Percentiles rank a stretch among this genome's conserved stretches.
Evolutionary conservation across 2,797 vertebrate genomes (phyloP).

Genomic region (Adrianichthys oophorus): DNA sequence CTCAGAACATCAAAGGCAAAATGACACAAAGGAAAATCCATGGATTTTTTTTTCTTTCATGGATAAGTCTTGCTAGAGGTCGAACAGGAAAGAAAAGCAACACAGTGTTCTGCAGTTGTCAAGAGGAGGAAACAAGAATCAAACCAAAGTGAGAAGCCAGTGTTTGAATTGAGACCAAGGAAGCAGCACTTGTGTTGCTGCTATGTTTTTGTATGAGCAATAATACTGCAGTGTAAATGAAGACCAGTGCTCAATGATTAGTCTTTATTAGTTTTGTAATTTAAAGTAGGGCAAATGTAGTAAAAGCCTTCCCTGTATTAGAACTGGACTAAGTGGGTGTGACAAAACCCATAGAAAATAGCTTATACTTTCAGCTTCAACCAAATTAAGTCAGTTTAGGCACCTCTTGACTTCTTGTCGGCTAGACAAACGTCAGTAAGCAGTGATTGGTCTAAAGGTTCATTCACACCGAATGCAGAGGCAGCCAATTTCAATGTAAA

Average conservation of each 20-base stretch:
- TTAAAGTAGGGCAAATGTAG: too few relatives aligned
- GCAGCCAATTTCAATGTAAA: too few relatives aligned
- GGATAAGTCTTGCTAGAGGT: conserved; percentile 19
- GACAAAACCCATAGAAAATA: too few relatives aligned
- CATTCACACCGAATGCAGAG: too few relatives aligned
- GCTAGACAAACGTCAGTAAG: too few relatives aligned
- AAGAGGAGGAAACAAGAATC: conserved; percentile 35
- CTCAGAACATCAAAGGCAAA: conserved; percentile 24
- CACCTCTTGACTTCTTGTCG: too few relatives aligned
- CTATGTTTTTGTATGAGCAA: conserved; percentile 55
- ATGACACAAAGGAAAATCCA: not conserved
- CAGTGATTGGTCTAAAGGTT: too few relatives aligned
- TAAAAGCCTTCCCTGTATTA: too few relatives aligned
- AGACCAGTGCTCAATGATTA: conserved; percentile 59
- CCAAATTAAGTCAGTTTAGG: too few relatives aligned
- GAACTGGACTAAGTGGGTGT: too few relatives aligned
- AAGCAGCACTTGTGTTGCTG: conserved; percentile 2
- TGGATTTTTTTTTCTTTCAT: not conserved
- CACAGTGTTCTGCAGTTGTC: conserved; percentile 12
- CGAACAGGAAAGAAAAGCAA: conserved; percentile 28
- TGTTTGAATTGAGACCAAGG: conserved; percentile 26
- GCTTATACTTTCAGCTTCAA: too few relatives aligned
- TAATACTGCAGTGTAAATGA: conserved; percentile 75
- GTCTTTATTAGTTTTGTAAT: too few relatives aligned
- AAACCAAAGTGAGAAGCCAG: conserved; percentile 47